Percentiles rank a stretch among this genome's conserved stretches.
Conservation (phyloP, 2,113 vertebrate species). For the Patagioenas fasciata region DNA sequence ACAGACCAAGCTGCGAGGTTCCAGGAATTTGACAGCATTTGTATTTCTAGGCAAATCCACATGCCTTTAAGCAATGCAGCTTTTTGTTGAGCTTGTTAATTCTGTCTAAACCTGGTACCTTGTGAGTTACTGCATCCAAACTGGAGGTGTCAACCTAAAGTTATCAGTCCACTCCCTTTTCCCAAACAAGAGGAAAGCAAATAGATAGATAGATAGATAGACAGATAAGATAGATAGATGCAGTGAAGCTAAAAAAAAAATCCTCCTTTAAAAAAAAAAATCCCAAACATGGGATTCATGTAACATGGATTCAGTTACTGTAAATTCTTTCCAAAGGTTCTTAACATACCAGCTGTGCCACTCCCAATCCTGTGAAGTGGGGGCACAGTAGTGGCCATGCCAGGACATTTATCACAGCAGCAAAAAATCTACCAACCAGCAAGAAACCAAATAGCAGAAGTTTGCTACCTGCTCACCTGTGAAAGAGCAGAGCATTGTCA, state of each 20-base stretch:
- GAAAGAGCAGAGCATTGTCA: not conserved
- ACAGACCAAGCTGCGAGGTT: not conserved
- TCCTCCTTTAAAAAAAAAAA: not conserved
- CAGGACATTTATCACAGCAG: not conserved
- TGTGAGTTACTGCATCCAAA: not conserved
- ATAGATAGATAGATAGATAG: too few species aligned
- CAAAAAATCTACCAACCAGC: not conserved
- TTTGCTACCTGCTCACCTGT: not conserved
- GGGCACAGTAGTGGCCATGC: not conserved
- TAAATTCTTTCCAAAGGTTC: not conserved
- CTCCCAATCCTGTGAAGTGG: not conserved
- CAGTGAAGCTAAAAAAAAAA: not conserved
- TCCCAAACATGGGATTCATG: not conserved
- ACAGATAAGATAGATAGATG: too few species aligned
- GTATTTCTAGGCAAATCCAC: not conserved
- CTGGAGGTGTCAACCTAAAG: not conserved
- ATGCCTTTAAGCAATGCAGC: not conserved
- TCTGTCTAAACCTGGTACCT: not conserved
- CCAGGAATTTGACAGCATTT: not conserved
- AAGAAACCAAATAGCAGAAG: not conserved
- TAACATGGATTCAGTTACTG: not conserved
- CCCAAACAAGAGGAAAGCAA: not conserved
- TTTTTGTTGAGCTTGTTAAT: not conserved
- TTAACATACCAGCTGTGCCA: not conserved
- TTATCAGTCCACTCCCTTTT: not conserved